Percentiles rank a stretch among this genome's conserved stretches.
These are phyloP conservation scores for Steromphala cineraria DNA, from an alignment of 2,888 invertebrate species.

Conservation along the genomic window DNA sequence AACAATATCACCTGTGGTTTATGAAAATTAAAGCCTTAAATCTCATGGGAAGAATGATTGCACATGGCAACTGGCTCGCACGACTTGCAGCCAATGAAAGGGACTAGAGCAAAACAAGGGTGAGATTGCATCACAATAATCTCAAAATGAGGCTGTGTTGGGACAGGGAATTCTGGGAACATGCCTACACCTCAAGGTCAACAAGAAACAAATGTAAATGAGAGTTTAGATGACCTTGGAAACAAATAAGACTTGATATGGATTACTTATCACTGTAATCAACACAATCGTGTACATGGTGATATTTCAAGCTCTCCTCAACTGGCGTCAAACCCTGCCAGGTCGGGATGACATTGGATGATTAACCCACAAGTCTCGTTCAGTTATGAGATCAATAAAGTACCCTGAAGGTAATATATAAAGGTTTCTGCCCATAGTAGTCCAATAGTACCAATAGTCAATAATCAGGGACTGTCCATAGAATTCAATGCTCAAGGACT, in stretches of 20 bases:
- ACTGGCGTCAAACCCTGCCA: too few relatives aligned
- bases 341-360: too few relatives aligned
- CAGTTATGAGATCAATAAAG: background rate
- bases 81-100: background rate
- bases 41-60: constrained; percentile 17
- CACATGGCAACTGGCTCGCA: background rate
- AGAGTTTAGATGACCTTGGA: background rate
- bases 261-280: constrained; percentile 1
- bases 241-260: background rate
- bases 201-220: background rate
- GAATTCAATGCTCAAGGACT: too few relatives aligned
- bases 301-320: too few relatives aligned
- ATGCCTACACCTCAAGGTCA: constrained; percentile 2
- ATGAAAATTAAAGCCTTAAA: constrained; percentile 19
- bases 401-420: background rate
- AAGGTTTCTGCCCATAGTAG: too few relatives aligned
- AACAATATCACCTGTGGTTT: constrained; percentile 13
- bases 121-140: background rate
- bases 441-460: too few relatives aligned
- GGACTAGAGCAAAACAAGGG: constrained; percentile 10
- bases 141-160: background rate
- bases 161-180: constrained; percentile 11
- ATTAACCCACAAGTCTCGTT: background rate
- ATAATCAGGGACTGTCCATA: too few relatives aligned
- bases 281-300: background rate